Percentiles rank a stretch among this genome's conserved stretches.
Evolutionary conservation across 1,140 invertebrate species (phyloP).

Genomic region (Ceratina australensis): DNA sequence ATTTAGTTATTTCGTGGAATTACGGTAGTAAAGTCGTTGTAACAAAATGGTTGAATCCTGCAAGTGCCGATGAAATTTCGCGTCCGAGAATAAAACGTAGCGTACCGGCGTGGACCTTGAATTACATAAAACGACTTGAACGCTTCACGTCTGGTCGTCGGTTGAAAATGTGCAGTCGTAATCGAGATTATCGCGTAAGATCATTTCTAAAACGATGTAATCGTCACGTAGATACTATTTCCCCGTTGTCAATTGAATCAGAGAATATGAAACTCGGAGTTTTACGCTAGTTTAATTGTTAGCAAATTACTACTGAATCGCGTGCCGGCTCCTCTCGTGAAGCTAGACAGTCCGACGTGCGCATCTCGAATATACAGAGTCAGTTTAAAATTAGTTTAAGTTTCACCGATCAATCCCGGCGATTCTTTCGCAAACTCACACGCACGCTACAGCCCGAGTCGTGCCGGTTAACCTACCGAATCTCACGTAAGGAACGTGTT

Average conservation of each 20-base stretch:
- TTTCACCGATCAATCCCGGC: not conserved
- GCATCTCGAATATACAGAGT: not conserved
- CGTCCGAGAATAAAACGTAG: not conserved
- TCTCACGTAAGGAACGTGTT: not conserved
- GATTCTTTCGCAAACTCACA: not conserved
- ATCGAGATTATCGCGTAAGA: slow-evolving; percentile 12
- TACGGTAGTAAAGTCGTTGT: no score
- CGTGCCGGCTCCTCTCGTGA: not conserved
- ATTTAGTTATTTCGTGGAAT: no score
- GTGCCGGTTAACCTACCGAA: not conserved
- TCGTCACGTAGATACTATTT: not conserved
- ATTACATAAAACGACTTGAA: not conserved
- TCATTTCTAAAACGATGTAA: slow-evolving; percentile 6
- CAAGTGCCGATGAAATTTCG: slow-evolving; percentile 5
- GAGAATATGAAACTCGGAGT: no score
- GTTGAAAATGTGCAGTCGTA: not conserved
- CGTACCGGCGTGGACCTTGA: slow-evolving; percentile 10
- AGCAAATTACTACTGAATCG: not conserved
- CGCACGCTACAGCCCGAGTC: not conserved
- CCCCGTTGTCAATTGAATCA: not conserved
- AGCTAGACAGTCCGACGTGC: not conserved
- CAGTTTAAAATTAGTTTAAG: not conserved
- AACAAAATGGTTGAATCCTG: no score
- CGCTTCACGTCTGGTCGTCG: slow-evolving; percentile 16
- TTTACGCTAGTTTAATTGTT: slow-evolving; percentile 11